Evolutionary conservation across 2,797 vertebrate genomes (phyloP).

Genomic region (Cirrhinus mrigala): DNA sequence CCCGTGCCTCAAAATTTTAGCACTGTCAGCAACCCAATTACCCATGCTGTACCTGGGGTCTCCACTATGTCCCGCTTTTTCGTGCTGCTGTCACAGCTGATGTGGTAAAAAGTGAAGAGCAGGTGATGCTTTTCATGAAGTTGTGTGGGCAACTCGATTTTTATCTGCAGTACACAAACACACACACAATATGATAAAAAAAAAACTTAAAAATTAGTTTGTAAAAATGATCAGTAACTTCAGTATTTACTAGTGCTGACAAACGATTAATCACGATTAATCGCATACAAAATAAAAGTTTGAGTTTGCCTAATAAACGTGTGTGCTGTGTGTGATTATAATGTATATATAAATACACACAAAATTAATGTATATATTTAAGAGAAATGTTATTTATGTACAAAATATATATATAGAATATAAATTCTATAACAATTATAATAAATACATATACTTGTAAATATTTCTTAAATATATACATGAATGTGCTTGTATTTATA

Average conservation of each 20-base stretch:
- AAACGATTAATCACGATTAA: too few relatives aligned
- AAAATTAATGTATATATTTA: too few relatives aligned
- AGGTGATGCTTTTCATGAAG: constrained; percentile 95
- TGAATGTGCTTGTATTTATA: too few relatives aligned
- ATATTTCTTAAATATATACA: too few relatives aligned
- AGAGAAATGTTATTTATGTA: too few relatives aligned
- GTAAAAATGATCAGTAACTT: neutral
- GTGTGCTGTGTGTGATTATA: too few relatives aligned
- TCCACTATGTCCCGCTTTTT: constrained; percentile 95
- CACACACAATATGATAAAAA: neutral
- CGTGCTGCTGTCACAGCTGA: constrained; percentile 95
- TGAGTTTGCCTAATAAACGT: too few relatives aligned
- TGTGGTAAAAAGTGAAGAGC: constrained; percentile 94
- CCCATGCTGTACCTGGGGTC: constrained; percentile 82
- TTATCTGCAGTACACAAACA: constrained; percentile 80
- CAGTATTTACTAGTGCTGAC: neutral
- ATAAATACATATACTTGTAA: too few relatives aligned
- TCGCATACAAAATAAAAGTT: too few relatives aligned
- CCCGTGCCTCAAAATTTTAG: neutral
- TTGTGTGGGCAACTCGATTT: constrained; percentile 94
- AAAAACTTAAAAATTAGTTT: neutral
- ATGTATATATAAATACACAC: too few relatives aligned
- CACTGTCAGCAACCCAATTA: neutral
- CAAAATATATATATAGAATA: too few relatives aligned
- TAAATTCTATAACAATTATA: too few relatives aligned